Conservation (phyloP, 1,140 invertebrate species). For the Orussus abietinus region DNA sequence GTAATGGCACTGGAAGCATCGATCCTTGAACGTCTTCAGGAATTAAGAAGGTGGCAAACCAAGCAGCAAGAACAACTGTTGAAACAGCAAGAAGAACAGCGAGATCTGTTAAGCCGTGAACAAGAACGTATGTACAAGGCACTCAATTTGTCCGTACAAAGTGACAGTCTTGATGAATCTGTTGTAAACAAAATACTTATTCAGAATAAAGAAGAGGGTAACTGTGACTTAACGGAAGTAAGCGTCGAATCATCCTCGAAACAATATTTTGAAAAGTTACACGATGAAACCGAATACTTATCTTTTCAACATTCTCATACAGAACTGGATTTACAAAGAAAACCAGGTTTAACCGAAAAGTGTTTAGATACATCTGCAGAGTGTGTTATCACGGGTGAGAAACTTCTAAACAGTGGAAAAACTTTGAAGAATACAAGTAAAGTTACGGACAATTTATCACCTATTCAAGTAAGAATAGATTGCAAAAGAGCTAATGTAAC, state of each 20-base stretch:
- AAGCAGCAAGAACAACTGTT: slow-evolving; percentile 35
- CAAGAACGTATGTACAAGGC: slow-evolving; percentile 35
- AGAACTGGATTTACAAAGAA: background rate
- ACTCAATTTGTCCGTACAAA: slow-evolving; percentile 28
- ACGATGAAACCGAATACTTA: background rate
- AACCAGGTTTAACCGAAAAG: too few relatives aligned
- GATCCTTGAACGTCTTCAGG: slow-evolving; percentile 35
- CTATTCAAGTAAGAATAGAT: too few relatives aligned
- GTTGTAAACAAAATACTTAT: background rate
- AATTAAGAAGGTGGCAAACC: slow-evolving; percentile 36
- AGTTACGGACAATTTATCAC: too few relatives aligned
- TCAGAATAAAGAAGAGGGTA: background rate
- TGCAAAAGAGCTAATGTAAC: too few relatives aligned
- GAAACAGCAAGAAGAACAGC: slow-evolving; percentile 36
- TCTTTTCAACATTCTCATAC: slow-evolving; percentile 3
- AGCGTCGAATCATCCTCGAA: background rate
- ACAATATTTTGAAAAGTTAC: background rate
- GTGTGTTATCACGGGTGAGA: too few relatives aligned
- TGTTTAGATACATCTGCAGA: too few relatives aligned
- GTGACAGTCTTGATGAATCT: slow-evolving; percentile 12
- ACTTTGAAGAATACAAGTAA: too few relatives aligned
- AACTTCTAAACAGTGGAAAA: too few relatives aligned
- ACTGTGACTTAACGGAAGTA: background rate
- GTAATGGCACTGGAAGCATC: slow-evolving; percentile 34
- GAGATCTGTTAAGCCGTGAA: slow-evolving; percentile 31